Conservation (phyloP, 2,888 invertebrate species). For the Cinara cedri region DNA sequence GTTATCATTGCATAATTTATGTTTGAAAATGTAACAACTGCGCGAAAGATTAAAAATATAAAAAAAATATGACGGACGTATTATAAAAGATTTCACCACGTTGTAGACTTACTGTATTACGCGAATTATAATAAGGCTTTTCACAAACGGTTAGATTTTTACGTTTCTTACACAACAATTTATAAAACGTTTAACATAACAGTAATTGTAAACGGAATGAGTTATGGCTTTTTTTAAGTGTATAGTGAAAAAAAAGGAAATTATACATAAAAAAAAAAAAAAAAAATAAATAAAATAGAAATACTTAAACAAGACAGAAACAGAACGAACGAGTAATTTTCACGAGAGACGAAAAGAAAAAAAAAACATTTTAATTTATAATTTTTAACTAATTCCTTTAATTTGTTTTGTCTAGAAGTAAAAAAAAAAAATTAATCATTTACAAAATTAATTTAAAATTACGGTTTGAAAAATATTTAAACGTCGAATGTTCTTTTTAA, state of each 20-base stretch:
- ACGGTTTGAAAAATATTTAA: no score
- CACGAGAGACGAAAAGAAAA: no score
- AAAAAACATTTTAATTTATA: neutral
- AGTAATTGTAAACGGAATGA: neutral
- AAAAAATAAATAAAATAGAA: no score
- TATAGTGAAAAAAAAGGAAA: no score
- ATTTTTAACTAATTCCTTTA: neutral
- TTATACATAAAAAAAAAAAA: no score
- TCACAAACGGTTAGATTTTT: neutral
- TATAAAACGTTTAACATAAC: neutral
- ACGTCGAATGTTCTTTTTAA: no score
- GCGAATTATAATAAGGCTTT: neutral
- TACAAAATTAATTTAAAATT: no score
- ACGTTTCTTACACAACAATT: neutral
- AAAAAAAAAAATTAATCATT: neutral
- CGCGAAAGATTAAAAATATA: neutral
- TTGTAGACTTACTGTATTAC: no score
- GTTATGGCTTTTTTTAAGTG: neutral
- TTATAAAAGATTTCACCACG: no score
- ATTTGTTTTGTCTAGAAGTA: neutral
- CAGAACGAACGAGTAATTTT: no score
- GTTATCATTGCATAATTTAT: no score
- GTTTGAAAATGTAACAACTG: neutral
- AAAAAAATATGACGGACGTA: no score
- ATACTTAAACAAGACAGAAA: neutral